Conservation (phyloP, 2,888 invertebrate genomes). For the Vandiemenella viatica region DNA sequence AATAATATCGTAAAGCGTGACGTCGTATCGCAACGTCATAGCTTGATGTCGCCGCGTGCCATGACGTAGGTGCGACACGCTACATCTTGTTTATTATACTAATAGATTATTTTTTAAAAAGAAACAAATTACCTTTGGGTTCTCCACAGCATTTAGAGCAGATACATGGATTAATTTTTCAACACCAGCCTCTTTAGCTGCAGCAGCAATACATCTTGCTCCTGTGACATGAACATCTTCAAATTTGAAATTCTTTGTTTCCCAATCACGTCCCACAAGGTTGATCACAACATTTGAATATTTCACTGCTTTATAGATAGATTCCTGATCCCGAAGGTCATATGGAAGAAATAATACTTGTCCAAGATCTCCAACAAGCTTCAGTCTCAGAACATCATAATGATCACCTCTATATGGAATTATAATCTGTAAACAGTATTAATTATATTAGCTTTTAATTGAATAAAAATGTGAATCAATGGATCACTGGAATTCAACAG, state of each 20-base stretch:
- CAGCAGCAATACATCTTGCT: conserved; percentile 64
- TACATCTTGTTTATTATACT: no score
- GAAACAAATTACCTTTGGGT: conserved; percentile 38
- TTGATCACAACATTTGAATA: conserved; percentile 97
- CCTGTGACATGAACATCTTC: conserved; percentile 79
- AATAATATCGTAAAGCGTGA: no score
- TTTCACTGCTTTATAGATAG: conserved; percentile 68
- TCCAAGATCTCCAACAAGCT: conserved; percentile 84
- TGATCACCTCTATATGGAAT: conserved; percentile 83
- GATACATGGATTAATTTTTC: conserved; percentile 86
- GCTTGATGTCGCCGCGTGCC: no score
- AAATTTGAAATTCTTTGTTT: conserved; percentile 79
- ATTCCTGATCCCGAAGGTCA: conserved; percentile 69
- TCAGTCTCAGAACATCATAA: conserved; percentile 60
- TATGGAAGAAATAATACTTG: conserved; percentile 84
- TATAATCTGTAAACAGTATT: conserved; percentile 51
- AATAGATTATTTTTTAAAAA: no score
- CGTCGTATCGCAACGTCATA: no score
- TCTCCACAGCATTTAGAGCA: conserved; percentile 58
- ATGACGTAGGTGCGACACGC: no score
- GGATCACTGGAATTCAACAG: no score
- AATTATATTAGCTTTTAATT: conserved; percentile 1
- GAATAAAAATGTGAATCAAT: no score
- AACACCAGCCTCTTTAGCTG: conserved; percentile 63
- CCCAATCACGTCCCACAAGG: conserved; percentile 78